phyloP scores from a whole-genome alignment of 2,797 vertebrate genomes.

The Amazonetta brasiliensis region DNA sequence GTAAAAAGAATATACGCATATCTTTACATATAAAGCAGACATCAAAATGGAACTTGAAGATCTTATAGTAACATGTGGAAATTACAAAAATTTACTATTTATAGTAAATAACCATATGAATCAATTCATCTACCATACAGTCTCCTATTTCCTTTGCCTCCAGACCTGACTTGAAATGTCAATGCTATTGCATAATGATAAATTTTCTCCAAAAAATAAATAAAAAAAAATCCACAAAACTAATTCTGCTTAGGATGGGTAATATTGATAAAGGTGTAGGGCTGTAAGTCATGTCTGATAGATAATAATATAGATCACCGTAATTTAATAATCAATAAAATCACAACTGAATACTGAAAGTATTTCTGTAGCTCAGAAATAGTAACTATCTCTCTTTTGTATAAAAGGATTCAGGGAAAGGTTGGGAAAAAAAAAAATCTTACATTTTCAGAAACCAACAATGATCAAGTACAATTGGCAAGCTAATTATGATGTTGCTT shows the following conservation, averaged over 20 bases:
- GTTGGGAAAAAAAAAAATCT: not conserved
- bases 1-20: slow-evolving; percentile 18
- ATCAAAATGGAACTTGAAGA: slow-evolving; percentile 9
- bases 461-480: not conserved
- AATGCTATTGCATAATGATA: not conserved
- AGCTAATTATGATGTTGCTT: not conserved
- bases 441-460: not conserved
- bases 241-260: not conserved
- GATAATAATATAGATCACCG: not conserved
- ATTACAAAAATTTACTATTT: not conserved
- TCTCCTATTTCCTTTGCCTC: not conserved
- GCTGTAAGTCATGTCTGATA: not conserved
- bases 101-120: not conserved
- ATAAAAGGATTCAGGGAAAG: not conserved
- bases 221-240: not conserved
- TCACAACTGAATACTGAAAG: not conserved
- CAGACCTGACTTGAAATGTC: not conserved
- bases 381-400: not conserved
- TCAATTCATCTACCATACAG: not conserved
- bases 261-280: not conserved
- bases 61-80: not conserved
- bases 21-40: slow-evolving; percentile 17
- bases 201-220: not conserved
- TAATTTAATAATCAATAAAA: slow-evolving; percentile 42
- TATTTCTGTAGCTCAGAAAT: not conserved